Percentiles rank a stretch among this genome's conserved stretches.
Conservation (phyloP, 2,113 vertebrate genomes). For the Carollia perspicillata region DNA sequence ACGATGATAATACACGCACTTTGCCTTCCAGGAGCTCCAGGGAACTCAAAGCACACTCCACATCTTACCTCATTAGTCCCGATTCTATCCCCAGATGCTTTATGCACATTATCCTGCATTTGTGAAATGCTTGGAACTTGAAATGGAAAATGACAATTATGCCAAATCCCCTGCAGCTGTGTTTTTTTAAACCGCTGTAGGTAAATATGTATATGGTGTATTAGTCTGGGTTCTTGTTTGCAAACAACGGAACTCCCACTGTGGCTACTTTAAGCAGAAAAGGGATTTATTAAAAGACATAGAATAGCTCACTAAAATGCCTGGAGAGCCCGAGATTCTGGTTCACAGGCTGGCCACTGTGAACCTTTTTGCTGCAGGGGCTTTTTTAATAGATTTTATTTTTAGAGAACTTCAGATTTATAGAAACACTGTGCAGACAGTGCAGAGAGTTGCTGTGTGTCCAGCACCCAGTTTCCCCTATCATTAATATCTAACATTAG, state of each 20-base stretch:
- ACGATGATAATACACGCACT: not conserved
- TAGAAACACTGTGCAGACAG: not conserved
- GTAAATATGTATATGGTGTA: not conserved
- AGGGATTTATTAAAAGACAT: not conserved
- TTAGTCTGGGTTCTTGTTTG: not conserved
- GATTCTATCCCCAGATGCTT: not conserved
- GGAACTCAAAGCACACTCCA: not conserved
- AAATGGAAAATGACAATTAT: not conserved
- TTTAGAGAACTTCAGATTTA: slow-evolving; percentile 9
- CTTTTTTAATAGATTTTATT: not conserved
- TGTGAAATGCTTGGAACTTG: not conserved
- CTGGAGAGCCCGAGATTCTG: not conserved
- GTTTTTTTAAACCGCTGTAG: not conserved
- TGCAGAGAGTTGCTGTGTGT: not conserved
- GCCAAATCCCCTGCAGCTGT: not conserved
- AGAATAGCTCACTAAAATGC: not conserved
- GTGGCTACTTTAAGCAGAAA: not conserved
- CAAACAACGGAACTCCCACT: not conserved
- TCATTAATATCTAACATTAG: not conserved
- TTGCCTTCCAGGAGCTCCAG: not conserved
- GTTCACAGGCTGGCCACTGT: not conserved
- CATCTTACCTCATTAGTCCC: slow-evolving; percentile 10
- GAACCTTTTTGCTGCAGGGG: not conserved
- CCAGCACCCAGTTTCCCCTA: not conserved
- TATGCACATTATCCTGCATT: not conserved